A percentile compares a stretch with the other conserved stretches of the same genome.
Conservation (phyloP, 2,797 vertebrate species). For the Scleropages formosus region DNA sequence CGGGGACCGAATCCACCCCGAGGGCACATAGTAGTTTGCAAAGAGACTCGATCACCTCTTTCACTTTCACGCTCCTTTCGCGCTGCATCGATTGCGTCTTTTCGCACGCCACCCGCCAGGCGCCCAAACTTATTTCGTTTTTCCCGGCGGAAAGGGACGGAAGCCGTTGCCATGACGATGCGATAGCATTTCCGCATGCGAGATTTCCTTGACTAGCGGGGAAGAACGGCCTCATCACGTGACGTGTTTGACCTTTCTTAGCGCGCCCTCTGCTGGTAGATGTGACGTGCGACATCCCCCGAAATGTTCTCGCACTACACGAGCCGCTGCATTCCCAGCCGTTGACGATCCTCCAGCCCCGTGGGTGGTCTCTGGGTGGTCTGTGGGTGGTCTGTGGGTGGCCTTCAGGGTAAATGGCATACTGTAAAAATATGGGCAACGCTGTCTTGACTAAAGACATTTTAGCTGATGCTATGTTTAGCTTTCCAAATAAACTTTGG, state of each 20-base stretch:
- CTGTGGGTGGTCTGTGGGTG: neutral
- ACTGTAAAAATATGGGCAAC: too few relatives aligned
- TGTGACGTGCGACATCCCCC: too few relatives aligned
- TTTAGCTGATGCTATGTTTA: too few relatives aligned
- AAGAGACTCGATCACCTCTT: conserved; percentile 60
- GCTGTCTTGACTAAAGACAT: too few relatives aligned
- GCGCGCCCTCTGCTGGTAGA: neutral
- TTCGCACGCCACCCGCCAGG: neutral
- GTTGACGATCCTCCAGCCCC: too few relatives aligned
- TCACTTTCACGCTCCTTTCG: conserved; percentile 43
- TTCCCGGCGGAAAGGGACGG: conserved; percentile 21
- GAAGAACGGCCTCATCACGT: neutral
- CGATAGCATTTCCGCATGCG: conserved; percentile 3
- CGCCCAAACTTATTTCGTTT: neutral
- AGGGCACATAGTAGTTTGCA: conserved; percentile 55
- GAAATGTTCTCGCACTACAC: neutral
- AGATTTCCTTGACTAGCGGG: neutral
- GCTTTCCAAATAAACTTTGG: too few relatives aligned
- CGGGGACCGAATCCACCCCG: conserved; percentile 55
- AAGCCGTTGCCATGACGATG: neutral
- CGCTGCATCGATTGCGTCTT: conserved; percentile 53
- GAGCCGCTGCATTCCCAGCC: too few relatives aligned
- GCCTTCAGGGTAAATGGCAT: too few relatives aligned
- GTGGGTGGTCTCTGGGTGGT: neutral
- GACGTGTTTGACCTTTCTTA: neutral